These are phyloP conservation scores for Acanthoscelides obtectus DNA, from an alignment of 2,888 invertebrate genomes.

Conservation along the genomic window DNA sequence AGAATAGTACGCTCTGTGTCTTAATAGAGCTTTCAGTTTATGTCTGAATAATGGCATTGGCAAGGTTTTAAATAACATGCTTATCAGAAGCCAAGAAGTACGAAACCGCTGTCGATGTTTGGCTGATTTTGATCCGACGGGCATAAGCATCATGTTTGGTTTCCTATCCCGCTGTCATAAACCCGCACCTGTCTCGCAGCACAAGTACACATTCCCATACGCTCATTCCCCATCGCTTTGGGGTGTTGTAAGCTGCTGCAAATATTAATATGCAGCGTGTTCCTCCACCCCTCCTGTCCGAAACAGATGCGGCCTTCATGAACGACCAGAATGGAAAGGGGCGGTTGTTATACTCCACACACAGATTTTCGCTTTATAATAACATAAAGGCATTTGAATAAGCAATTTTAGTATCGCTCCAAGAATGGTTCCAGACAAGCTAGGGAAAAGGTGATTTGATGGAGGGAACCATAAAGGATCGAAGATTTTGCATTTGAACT, in stretches of 20 bases:
- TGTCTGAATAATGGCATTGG: too few relatives aligned
- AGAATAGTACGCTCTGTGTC: too few relatives aligned
- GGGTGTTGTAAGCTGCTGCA: not conserved
- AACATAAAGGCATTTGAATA: not conserved
- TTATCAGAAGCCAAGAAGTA: too few relatives aligned
- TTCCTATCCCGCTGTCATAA: too few relatives aligned
- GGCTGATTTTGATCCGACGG: too few relatives aligned
- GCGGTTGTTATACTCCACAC: not conserved
- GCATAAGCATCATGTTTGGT: too few relatives aligned
- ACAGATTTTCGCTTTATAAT: not conserved
- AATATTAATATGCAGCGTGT: not conserved
- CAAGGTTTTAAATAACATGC: too few relatives aligned
- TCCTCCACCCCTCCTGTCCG: not conserved
- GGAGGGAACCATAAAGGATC: not conserved
- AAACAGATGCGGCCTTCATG: not conserved
- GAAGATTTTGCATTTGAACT: too few relatives aligned
- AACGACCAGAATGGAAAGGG: not conserved
- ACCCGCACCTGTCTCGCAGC: not conserved
- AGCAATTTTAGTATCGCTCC: not conserved
- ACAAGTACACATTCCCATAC: not conserved
- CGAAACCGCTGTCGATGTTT: too few relatives aligned
- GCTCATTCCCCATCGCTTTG: not conserved
- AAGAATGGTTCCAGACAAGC: not conserved
- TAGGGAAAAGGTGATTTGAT: not conserved
- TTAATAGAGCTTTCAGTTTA: too few relatives aligned